A percentile compares a stretch with the other conserved stretches of the same genome.
phyloP scores from a whole-genome alignment of 2,888 invertebrate genomes.

The Stenchaetothrips biformis region DNA sequence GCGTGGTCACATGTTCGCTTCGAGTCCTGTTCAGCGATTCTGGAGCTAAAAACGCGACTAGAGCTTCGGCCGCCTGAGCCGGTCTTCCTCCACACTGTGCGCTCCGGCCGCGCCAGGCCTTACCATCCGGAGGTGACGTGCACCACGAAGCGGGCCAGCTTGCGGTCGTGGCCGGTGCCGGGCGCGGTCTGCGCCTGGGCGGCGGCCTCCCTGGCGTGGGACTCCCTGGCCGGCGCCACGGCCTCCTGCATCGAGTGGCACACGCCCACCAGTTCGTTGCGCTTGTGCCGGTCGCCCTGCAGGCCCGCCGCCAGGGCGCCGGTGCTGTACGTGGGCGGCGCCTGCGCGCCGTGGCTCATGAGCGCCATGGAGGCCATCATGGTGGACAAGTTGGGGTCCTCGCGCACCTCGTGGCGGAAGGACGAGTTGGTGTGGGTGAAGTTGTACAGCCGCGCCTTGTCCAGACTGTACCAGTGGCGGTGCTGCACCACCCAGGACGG shows the following conservation, averaged over 20 bases:
- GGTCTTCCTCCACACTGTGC: too few species aligned
- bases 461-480: conserved; percentile 74
- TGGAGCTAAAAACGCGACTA: too few species aligned
- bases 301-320: conserved; percentile 13
- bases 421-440: conserved; percentile 65
- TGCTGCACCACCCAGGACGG: conserved; percentile 73
- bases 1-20: too few species aligned
- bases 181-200: too few species aligned
- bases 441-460: conserved; percentile 66
- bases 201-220: conserved; percentile 42
- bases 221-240: conserved; percentile 47
- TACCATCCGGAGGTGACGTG: conserved; percentile 75
- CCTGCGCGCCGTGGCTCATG: neutral
- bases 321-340: neutral
- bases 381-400: neutral
- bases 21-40: too few species aligned
- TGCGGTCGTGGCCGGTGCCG: conserved; percentile 37
- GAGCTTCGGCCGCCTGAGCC: too few species aligned
- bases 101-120: too few species aligned
- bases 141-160: conserved; percentile 55
- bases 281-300: conserved; percentile 18
- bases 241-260: conserved; percentile 53
- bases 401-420: conserved; percentile 40
- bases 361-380: conserved; percentile 7
- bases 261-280: conserved; percentile 55